phyloP scores from a whole-genome alignment of 37 sponge, comb jelly and placozoan species.

The Tethya wilhelma region DNA sequence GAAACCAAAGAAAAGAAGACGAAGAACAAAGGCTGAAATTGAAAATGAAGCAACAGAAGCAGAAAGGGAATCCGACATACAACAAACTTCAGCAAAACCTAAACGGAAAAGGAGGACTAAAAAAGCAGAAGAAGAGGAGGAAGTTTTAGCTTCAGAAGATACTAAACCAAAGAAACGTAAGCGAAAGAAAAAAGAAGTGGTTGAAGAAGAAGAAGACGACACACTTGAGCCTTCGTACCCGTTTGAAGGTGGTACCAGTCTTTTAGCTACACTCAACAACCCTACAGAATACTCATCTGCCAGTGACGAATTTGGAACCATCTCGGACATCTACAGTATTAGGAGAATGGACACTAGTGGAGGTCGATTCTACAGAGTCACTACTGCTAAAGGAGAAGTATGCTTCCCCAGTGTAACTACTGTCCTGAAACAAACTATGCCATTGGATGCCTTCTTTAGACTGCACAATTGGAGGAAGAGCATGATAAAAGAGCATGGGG shows the following conservation, averaged over 20 bases:
- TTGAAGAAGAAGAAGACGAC: background rate
- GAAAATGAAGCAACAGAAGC: background rate
- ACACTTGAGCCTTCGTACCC: background rate
- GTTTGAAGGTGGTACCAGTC: conserved; percentile 12
- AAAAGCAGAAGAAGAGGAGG: background rate
- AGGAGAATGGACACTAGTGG: conserved; percentile 1
- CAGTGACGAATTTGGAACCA: too few relatives aligned
- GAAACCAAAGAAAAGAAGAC: background rate
- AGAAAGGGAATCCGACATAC: too few relatives aligned
- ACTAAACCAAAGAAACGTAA: background rate
- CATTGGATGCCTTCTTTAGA: background rate
- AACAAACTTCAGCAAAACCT: background rate
- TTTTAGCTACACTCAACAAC: background rate
- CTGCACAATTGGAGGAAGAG: conserved; percentile 45
- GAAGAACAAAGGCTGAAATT: background rate
- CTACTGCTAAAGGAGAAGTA: background rate
- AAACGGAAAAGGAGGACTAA: background rate
- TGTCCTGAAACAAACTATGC: conserved; percentile 33
- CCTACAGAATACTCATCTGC: too few relatives aligned
- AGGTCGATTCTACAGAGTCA: conserved; percentile 26
- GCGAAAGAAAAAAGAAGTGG: background rate
- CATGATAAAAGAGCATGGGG: conserved; percentile 34
- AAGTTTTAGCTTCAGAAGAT: too few relatives aligned
- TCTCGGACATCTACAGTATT: background rate
- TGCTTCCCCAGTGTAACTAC: conserved; percentile 71